Percentiles rank a stretch among this genome's conserved stretches.
Conservation (phyloP, 2,797 vertebrate species). For the Spondyliosoma cantharus region DNA sequence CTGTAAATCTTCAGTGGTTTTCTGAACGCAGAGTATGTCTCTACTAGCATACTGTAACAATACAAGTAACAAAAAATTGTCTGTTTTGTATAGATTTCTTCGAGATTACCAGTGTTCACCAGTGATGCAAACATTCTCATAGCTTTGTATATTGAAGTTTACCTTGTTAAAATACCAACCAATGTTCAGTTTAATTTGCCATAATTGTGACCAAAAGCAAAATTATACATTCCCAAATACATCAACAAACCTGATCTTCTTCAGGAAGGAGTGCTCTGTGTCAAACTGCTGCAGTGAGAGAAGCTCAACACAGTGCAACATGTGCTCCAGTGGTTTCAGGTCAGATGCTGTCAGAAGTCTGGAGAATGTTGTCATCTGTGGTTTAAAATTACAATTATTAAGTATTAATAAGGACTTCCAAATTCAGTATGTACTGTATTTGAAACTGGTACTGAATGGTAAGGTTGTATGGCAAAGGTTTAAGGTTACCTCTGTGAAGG, state of each 20-base stretch:
- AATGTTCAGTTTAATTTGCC: not conserved
- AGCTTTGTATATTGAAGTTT: not conserved
- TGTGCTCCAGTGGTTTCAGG: constrained; percentile 77
- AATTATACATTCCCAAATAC: not conserved
- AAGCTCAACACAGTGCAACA: constrained; percentile 77
- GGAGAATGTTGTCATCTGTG: constrained; percentile 95
- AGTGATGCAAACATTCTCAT: not conserved
- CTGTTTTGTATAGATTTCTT: not conserved
- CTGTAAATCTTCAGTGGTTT: not conserved
- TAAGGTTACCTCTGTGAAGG: constrained; percentile 91
- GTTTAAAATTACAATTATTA: constrained; percentile 37
- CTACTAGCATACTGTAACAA: not conserved
- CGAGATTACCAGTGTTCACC: not conserved
- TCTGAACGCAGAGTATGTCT: not conserved
- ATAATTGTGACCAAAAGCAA: not conserved
- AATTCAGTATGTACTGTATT: not conserved
- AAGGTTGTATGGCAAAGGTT: not conserved
- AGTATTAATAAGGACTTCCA: not conserved
- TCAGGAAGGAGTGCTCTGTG: constrained; percentile 93
- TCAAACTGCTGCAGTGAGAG: constrained; percentile 95
- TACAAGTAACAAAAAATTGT: not conserved
- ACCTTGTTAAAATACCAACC: not conserved
- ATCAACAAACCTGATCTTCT: constrained; percentile 88
- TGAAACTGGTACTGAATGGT: not conserved
- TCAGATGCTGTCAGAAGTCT: constrained; percentile 91